Evolutionary conservation across 1,140 invertebrate species (phyloP), one percentile per base, ranked within the genome.

Genomic region (Maniola jurtina): DNA sequence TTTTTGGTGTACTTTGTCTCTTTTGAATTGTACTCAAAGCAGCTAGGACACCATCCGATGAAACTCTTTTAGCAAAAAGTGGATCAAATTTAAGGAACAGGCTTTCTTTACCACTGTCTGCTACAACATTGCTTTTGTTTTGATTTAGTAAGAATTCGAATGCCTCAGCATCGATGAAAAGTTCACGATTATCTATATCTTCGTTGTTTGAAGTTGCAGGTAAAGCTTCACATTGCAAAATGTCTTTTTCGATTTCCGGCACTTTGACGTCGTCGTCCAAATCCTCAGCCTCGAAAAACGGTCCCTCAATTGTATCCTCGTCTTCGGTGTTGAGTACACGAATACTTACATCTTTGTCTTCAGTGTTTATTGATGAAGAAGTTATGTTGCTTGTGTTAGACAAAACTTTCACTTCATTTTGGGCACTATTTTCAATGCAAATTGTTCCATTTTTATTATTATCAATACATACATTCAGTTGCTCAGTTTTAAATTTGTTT

Each of bases 301-400:
- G 85, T n/a, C 81, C 87, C 77, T 89, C 87, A n/a, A 82, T 64
- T n/a, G 88, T 90, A 66, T 90, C 88, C 77, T 89, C 86, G 72
- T 90, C 85, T 76, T 90, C 88, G 47, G 86, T 89, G 50, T 81
- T 68, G 14, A 84, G 58, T 81, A 88, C 87, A 47, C 57, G 63
- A 5, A 78, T 61, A 16, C 77, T 80, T 13, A 42, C 56, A 72
- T 85, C 68, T 61, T 76, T 79, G 10, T 75, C 75, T 15, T 83
- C 75, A 33, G 72, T 76, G 48, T 66, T 63, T 71, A 73, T 85
- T 16, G 80, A 84, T 10, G 81, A 83, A 55, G 47, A 66, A 48
- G 78, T 81, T 54, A 64, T 64, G 58, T 66, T 76, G 70, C 66
- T 80, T 14, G 66, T 36, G 65, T 81, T 72, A 36, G 45, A 36